Base-by-base conservation (phyloP, 1,140 invertebrate species). In the Belonocnema kinseyi region DNA sequence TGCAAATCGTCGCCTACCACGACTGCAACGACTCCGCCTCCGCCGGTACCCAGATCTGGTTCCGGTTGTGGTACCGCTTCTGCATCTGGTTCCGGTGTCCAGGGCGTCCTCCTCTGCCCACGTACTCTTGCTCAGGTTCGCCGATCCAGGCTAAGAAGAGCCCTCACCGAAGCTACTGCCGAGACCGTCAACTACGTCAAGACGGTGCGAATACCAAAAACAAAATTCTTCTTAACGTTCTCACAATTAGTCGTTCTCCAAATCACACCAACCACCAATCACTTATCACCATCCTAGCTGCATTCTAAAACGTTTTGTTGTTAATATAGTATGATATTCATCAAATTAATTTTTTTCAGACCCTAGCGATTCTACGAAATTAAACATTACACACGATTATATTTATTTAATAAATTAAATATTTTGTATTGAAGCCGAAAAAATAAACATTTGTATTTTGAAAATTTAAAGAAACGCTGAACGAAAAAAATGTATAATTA, bases 141-240 rank as follows among this genome's bases (percentile, higher is more conserved):
- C 87, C 94, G 96, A 85, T 93, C 95, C 87, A 93, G 95, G 88
- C 94, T 97, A 90, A 94, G 96, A 89, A 94, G 96, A 88, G 96
- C 96, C 85, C 95, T 96, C 92, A 97, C 96, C 89, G 96, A 97
- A 92, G 96, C 96, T 86, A 96, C 96, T 86, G 95, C 95, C 91
- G 96, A 97, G 92, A 96, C 95, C 88, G 94, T 97, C 92, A 95
- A 93, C 93, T 95, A 96, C 94, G 95, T 95, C 92, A 96, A 95
- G 95, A 96, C 95, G 95, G 96, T 96, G 94, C 93, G 84, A 82
- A 80, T 80, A 78, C 61, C 33, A 66, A 66, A 66, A 66, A 4
- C 33, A 66, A 66, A 46, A 33, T 33, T 33, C 26, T 40, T 40
- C 26, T 66, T 66, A 66, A 66, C 61, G n/a, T 33, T 33, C 26